A percentile compares a stretch with the other conserved stretches of the same genome.
These are phyloP conservation scores for Rhynchophorus ferrugineus DNA, from an alignment of 1,140 invertebrate genomes.

Conservation along the genomic window DNA sequence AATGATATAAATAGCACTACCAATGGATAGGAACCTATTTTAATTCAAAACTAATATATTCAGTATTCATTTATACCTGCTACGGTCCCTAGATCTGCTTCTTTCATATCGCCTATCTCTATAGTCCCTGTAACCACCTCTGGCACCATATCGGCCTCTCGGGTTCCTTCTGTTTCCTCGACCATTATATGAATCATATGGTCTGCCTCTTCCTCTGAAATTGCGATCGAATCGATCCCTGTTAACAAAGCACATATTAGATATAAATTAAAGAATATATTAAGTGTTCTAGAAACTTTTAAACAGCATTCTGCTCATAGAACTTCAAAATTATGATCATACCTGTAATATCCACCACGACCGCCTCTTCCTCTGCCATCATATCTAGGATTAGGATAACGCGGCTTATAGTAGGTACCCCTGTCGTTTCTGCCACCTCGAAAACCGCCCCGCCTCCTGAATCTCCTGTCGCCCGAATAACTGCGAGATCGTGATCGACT, in stretches of 20 bases:
- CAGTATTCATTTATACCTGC: slow-evolving; percentile 29
- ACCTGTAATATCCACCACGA: slow-evolving; percentile 46
- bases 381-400: slow-evolving; percentile 51
- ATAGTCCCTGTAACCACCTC: slow-evolving; percentile 54
- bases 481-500: slow-evolving; percentile 56
- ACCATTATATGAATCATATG: slow-evolving; percentile 31
- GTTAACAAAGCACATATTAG: too few relatives aligned
- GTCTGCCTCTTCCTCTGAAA: slow-evolving; percentile 30
- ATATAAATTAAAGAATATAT: too few relatives aligned
- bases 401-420: slow-evolving; percentile 67
- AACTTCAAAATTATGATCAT: too few relatives aligned
- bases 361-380: slow-evolving; percentile 45
- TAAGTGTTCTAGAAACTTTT: too few relatives aligned
- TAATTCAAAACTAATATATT: too few relatives aligned
- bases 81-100: slow-evolving; percentile 39
- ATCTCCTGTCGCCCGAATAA: slow-evolving; percentile 52
- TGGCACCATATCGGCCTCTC: slow-evolving; percentile 25
- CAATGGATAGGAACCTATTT: neutral
- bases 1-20: neutral
- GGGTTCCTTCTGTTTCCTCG: slow-evolving; percentile 27
- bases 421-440: slow-evolving; percentile 52
- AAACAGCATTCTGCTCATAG: too few relatives aligned
- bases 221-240: slow-evolving; percentile 44
- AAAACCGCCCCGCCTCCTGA: slow-evolving; percentile 44
- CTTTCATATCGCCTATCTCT: slow-evolving; percentile 49